phyloP scores from a whole-genome alignment of 2,888 invertebrate species.

The Diabrotica balteata region DNA sequence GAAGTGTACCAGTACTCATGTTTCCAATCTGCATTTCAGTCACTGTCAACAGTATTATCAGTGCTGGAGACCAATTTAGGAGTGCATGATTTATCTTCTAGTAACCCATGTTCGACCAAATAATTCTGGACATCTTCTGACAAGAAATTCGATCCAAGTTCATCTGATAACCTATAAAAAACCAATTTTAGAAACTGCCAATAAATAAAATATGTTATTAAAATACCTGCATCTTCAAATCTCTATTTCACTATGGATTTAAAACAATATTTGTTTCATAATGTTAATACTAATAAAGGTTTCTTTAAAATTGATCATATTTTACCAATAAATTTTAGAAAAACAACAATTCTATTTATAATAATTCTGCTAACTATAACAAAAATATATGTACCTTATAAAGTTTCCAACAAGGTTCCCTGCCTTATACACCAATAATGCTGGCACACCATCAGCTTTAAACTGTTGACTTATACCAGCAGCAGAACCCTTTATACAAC shows the following conservation, averaged over 20 bases:
- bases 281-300: no score
- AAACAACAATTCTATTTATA: background rate
- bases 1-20: no score
- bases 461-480: conserved; percentile 89
- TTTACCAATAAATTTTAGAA: no score
- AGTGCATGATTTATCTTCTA: conserved; percentile 73
- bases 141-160: conserved; percentile 90
- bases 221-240: background rate
- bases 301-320: no score
- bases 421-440: conserved; percentile 87
- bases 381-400: conserved; percentile 63
- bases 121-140: conserved; percentile 90
- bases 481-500: conserved; percentile 79
- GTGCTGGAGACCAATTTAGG: conserved; percentile 60
- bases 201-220: background rate
- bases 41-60: conserved; percentile 51
- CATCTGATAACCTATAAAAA: conserved; percentile 69
- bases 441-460: conserved; percentile 86
- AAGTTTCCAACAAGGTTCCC: conserved; percentile 93
- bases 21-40: conserved; percentile 21
- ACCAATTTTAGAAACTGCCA: background rate
- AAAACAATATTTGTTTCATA: background rate
- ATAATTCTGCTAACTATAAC: background rate
- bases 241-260: background rate
- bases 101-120: conserved; percentile 83